Evolutionary conservation across 2,797 vertebrate species (phyloP), one percentile per base, ranked within the genome.

Genomic region (Onychomys leucogaster): DNA sequence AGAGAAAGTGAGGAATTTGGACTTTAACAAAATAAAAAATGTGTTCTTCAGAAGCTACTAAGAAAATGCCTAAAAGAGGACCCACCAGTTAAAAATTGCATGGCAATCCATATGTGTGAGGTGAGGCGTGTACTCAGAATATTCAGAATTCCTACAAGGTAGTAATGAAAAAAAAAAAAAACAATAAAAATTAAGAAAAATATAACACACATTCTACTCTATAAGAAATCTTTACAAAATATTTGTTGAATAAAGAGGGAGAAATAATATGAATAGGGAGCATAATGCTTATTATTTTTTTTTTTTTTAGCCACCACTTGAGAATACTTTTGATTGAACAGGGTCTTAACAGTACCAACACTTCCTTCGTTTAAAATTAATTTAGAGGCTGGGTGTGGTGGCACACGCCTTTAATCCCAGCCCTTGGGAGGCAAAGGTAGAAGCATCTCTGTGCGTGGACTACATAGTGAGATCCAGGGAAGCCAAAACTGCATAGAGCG

Each of bases 51-150:
- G 63, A 88, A 93, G 32, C 52, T 84, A 73, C 23, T 92, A 19
- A 93, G 82, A 69, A 89, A 61, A 87, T 90, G 10, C 55, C 29
- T 65, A 84, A 65, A 57, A 96, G 65, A 86, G 1, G 89, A 77
- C 34, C 6, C 6, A 61, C 34, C 11, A 78, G 2, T 43, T 78
- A 89, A 41, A 92, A 89, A 76, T 14, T 55, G 19, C 32, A 85
- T 75, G 52, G n/a, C 8, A 43, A 91, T 81, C 34, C 7, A 6
- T 3, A 5, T 92, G 13, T 91, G n/a, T 84, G 17, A 73, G 67
- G 67, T 87, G 90, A 25, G n/a, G 37, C 16, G 78, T 93, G 12
- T 81, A 43, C 71, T n/a, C 16, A 71, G 41, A 91, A 29, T 69
- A 90, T 76, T 93, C 71, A 90, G 59, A 82, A 32, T 83, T 71